Base-by-base conservation (phyloP, 2,888 invertebrate species). In the Morpho deidamia region DNA sequence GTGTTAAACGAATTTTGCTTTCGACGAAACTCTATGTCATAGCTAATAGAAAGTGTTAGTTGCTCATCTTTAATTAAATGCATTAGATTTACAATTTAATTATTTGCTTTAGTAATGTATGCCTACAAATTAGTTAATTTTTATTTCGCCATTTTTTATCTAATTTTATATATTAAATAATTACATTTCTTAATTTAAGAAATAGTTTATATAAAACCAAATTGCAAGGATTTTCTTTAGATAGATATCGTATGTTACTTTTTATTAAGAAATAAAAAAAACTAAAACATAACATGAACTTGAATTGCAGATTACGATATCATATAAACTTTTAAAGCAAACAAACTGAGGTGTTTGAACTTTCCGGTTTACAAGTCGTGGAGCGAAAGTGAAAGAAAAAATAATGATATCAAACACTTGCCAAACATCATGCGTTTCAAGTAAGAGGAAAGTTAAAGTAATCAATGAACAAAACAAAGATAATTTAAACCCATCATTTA, bases 1-100 rank as follows among this genome's bases (percentile, higher is more conserved):
- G 86, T 85, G 83, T 82, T 80, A 77, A 74, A 73, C 79, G 78
- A 81, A 85, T 86, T 88, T 88, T 88, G 84, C 84, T 88, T 88
- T 87, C 87, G 72, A 76, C 77, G 67, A 72, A 75, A 70, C 69
- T 70, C 73, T 72, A 70, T 70, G 70, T 78, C 77, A 73, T 70
- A 70, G 67, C 64, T 70, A 70, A 76, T 80, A 83, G 88, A 88
- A 89, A 88, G 86, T 85, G 83, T 83, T 79, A 81, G 42, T 42
- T 38, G 14, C 2, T 11, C 32, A 40, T 38, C 33, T 48, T 34
- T 10, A 48, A 8, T 41, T 7, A 34, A 40, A 23, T 23, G 23
- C 23, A 23, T 23, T 23, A 23, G 23, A 23, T 23, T 23, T 23
- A 1, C 3, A 23, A 23, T 23, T 23, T 23, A 23, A 5, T 23